Conservation (phyloP, 2,797 vertebrate genomes). For the Xenops minutus region DNA sequence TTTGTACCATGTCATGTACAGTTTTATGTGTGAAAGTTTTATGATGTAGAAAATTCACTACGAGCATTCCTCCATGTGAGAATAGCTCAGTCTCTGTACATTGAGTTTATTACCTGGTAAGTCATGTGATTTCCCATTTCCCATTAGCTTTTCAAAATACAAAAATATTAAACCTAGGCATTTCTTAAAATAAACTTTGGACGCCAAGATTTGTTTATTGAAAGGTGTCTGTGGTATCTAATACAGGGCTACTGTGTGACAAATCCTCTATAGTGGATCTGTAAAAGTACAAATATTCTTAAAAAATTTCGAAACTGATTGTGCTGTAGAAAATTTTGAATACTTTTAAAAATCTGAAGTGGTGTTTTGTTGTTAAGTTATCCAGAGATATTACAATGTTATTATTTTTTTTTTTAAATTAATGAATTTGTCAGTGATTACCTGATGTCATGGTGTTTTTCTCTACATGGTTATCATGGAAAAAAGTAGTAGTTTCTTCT, state of each 20-base stretch:
- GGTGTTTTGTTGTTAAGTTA: not conserved
- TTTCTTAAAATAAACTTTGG: not conserved
- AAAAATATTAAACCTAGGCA: not conserved
- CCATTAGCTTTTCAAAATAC: not conserved
- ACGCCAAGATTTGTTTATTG: not conserved
- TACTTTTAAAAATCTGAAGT: not conserved
- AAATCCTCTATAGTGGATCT: not conserved
- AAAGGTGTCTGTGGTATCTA: not conserved
- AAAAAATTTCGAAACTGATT: not conserved
- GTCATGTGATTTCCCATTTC: not conserved
- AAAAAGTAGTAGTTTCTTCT: not conserved
- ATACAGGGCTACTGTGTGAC: not conserved
- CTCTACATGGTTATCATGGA: not conserved
- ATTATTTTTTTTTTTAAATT: not conserved
- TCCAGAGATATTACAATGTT: not conserved
- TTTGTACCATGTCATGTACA: not conserved
- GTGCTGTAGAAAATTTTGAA: not conserved
- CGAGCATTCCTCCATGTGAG: not conserved
- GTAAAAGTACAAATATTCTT: not conserved
- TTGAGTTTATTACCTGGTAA: not conserved
- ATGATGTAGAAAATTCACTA: not conserved
- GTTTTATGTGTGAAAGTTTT: not conserved
- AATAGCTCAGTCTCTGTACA: not conserved
- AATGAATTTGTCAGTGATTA: not conserved
- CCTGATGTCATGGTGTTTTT: not conserved